Percentiles rank a stretch among this genome's conserved stretches.
These are phyloP conservation scores for Drosophila kanapiae DNA, from an alignment of 1,140 invertebrate genomes.

Conservation along the genomic window DNA sequence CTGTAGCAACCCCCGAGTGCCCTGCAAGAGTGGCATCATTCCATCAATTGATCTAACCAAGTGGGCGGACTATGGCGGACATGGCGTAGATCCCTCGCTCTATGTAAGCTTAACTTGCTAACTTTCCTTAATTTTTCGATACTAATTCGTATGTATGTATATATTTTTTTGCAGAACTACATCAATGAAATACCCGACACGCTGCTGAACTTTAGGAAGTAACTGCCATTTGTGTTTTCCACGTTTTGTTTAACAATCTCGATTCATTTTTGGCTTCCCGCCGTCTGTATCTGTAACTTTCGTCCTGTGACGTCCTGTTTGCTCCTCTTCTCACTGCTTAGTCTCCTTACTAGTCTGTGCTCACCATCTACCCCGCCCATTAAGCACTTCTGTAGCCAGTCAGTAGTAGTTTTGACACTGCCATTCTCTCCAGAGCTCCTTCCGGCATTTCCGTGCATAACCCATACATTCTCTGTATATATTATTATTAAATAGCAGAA, in stretches of 20 bases:
- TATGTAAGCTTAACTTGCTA: conserved; percentile 87
- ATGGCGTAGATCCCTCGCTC: conserved; percentile 86
- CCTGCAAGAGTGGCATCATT: conserved; percentile 94
- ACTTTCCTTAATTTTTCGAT: rapidly evolving
- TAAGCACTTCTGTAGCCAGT: conserved; percentile 51
- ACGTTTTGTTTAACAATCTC: conserved; percentile 41
- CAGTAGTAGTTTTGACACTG: conserved; percentile 66
- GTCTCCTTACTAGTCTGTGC: conserved; percentile 67
- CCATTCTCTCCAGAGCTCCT: conserved; percentile 58
- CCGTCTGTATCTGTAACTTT: conserved; percentile 24
- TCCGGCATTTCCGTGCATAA: conserved; percentile 66
- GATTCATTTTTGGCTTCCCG: conserved; percentile 21
- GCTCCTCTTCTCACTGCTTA: conserved; percentile 34
- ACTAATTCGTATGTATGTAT: not conserved
- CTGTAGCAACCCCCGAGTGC: conserved; percentile 93
- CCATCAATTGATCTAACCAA: conserved; percentile 94
- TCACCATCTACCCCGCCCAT: conserved; percentile 34
- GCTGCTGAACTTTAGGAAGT: conserved; percentile 81
- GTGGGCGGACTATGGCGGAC: conserved; percentile 91
- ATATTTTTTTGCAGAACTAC: conserved; percentile 71
- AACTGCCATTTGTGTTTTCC: conserved; percentile 51
- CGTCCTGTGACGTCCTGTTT: conserved; percentile 12
- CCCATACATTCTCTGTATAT: conserved; percentile 76
- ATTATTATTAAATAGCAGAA: conserved; percentile 84
- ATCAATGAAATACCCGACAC: conserved; percentile 84